Base-by-base conservation (phyloP, 2,888 invertebrate genomes). In the Loripinus fragilis region DNA sequence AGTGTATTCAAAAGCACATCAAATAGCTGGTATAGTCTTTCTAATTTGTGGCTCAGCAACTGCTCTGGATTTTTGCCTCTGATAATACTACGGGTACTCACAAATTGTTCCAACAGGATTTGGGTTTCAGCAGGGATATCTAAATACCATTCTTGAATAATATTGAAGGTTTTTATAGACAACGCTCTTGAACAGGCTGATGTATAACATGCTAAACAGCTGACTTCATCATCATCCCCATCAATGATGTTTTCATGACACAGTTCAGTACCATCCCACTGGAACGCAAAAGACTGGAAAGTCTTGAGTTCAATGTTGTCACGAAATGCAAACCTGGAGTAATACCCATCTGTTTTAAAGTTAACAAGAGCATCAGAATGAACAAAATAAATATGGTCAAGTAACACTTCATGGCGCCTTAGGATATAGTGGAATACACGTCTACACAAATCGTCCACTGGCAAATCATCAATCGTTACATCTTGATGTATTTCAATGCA, bases 61-160 rank as follows among this genome's bases (percentile, higher is more conserved):
- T 33, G 52, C 38, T 55, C 41, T 25, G 42, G 42, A 52, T 41
- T 42, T 38, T 12, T 38, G 41, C 23, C 25, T 52, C 42, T 71
- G 15, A 17, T 60, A 38, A 71, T 55, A 38, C 55, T 71, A 20
- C 38, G 33, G 20, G 50, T 12, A 23, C 38, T 52, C 15, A 70
- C 25, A 23, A 52, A 70, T 17, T 50, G 25, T 38, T 70, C 52
- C 17, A 70, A 33, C n/a, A 70, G 23, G 30, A 70, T 55, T 52
- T 70, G 70, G 30, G 33, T 35, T n/a, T 45, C 45, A 20, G n/a
- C n/a, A n/a, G n/a, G n/a, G n/a, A n/a, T n/a, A n/a, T n/a, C n/a
- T n/a, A n/a, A 30, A 38, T 33, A 52, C 52, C 70, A 70, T 70
- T 70, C 70, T 52, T 70, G 33, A 20, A 35, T 12, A 15, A 70